phyloP scores from a whole-genome alignment of 1,140 invertebrate species.

The Heliconius nattereri region DNA sequence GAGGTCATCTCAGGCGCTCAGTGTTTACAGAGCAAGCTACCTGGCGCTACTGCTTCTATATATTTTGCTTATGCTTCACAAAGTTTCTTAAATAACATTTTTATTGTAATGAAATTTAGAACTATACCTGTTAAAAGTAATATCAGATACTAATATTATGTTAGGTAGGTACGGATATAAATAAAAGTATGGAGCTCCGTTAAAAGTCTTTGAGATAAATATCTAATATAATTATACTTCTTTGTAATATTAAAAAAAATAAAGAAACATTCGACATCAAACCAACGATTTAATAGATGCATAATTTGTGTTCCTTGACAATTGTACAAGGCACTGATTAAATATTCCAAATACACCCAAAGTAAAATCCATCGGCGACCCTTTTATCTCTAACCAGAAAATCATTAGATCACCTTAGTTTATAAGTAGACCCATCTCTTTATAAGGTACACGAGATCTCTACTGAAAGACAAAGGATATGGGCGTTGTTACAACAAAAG shows the following conservation, averaged over 20 bases:
- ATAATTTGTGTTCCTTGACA: neutral
- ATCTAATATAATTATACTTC: no score
- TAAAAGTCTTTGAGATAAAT: no score
- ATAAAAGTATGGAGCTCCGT: no score
- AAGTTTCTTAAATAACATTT: neutral
- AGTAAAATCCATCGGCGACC: slow-evolving; percentile 49
- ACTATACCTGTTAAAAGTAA: no score
- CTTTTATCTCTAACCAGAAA: slow-evolving; percentile 57
- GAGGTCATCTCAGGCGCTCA: neutral
- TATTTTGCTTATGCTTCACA: neutral
- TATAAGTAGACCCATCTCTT: slow-evolving; percentile 18
- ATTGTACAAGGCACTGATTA: neutral
- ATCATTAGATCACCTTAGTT: slow-evolving; percentile 43
- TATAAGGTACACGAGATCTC: neutral
- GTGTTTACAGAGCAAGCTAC: neutral
- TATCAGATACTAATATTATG: no score
- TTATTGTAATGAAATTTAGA: no score
- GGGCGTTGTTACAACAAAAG: neutral
- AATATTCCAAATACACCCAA: neutral
- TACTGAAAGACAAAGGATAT: slow-evolving; percentile 22
- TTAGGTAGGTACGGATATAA: no score
- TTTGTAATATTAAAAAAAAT: no score
- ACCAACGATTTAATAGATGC: neutral
- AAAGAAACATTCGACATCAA: neutral
- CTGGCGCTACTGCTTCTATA: neutral